Base-by-base conservation (phyloP, 2,888 invertebrate genomes). In the Crepidodera aurea region DNA sequence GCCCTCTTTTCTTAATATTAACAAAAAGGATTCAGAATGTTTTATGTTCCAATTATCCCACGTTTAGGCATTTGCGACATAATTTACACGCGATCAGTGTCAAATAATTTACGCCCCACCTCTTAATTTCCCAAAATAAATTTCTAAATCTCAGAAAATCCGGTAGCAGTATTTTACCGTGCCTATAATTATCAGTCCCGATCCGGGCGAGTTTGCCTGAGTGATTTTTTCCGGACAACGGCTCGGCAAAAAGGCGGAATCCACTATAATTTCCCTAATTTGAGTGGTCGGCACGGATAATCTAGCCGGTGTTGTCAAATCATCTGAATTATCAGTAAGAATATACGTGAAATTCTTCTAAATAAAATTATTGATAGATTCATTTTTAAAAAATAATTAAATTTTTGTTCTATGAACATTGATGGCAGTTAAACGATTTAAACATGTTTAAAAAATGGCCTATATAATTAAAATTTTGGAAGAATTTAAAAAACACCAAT, bases 261-360 rank as follows among this genome's bases (percentile, higher is more conserved):
- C 53, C 53, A 27, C 53, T 54, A 32, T 57, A 57, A 57, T 57
- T 57, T 57, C 27, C 48, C 48, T 57, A 57, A 57, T 39, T 44
- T 48, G 54, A 54, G 54, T 54, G 54, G 42, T 19, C 18, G 19
- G 2, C 16, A 40, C 40, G 16, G 8, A 27, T 8, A 5, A 27
- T 22, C 53, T 40, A 40, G 22, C 16, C 53, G 40, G 8, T 13
- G 54, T 54, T 54, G 54, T 27, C 54, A 32, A n/a, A 40, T 22
- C n/a, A n/a, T n/a, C n/a, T n/a, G n/a, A n/a, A n/a, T n/a, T n/a
- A n/a, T n/a, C n/a, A n/a, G n/a, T n/a, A n/a, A n/a, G n/a, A n/a
- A n/a, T n/a, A n/a, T n/a, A n/a, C n/a, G n/a, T n/a, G n/a, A n/a
- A n/a, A n/a, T n/a, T n/a, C n/a, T n/a, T n/a, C n/a, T n/a, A n/a